Evolutionary conservation across 1,140 invertebrate genomes (phyloP).

Genomic region (Zaprionus vittiger): DNA sequence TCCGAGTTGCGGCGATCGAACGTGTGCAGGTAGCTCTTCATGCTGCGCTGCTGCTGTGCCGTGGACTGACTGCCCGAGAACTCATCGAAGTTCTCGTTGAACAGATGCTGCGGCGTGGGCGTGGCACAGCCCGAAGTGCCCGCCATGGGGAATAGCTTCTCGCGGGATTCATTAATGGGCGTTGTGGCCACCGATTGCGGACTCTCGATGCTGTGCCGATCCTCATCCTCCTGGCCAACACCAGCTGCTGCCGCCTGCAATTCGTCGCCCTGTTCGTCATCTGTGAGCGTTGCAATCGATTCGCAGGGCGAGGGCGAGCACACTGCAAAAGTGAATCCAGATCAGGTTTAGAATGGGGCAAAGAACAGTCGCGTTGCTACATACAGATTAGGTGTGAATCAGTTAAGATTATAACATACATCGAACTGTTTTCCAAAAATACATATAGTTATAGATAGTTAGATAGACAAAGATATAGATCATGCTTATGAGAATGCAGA

Average conservation of each 20-base stretch:
- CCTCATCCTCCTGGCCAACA: constrained; percentile 40
- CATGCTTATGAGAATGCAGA: constrained; percentile 36
- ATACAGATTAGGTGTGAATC: constrained; percentile 38
- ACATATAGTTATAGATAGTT: constrained; percentile 22
- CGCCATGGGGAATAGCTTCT: constrained; percentile 67
- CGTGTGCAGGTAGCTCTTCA: constrained; percentile 84
- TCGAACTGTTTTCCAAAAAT: constrained; percentile 18
- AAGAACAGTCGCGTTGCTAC: neutral
- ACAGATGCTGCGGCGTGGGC: constrained; percentile 74
- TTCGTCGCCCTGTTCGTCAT: constrained; percentile 80
- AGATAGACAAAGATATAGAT: neutral
- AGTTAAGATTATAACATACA: neutral
- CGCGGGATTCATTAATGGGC: constrained; percentile 78
- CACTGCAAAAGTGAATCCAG: constrained; percentile 84
- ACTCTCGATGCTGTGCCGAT: constrained; percentile 59
- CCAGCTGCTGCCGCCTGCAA: constrained; percentile 12
- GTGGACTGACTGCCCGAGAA: constrained; percentile 65
- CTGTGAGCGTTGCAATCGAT: constrained; percentile 88
- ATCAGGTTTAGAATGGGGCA: neutral
- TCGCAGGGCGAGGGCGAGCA: constrained; percentile 91
- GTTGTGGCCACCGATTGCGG: constrained; percentile 70
- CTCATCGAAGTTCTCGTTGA: constrained; percentile 76
- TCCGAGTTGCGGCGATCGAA: constrained; percentile 91
- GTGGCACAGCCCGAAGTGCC: constrained; percentile 55
- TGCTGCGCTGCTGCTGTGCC: constrained; percentile 72